Conservation (phyloP, 2,113 vertebrate genomes). For the Gymnocephalus cernua region DNA sequence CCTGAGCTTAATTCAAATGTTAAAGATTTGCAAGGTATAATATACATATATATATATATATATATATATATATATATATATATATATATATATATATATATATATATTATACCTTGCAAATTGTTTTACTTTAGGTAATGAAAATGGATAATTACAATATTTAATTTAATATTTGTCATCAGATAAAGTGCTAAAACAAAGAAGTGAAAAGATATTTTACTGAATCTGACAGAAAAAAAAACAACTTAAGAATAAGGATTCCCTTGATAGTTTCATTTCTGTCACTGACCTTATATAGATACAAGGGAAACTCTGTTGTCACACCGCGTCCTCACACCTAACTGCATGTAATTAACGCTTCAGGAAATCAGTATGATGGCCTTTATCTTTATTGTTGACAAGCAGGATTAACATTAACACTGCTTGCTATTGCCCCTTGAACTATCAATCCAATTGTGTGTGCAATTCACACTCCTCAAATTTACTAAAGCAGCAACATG, state of each 20-base stretch:
- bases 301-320: background rate
- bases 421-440: background rate
- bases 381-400: background rate
- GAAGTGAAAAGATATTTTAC: conserved; percentile 9
- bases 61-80: no score
- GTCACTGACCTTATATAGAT: background rate
- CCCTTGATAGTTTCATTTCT: background rate
- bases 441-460: background rate
- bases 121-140: no score
- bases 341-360: background rate
- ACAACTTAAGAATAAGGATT: background rate
- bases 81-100: no score
- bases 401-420: background rate
- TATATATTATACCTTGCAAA: no score
- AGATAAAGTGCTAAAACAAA: background rate
- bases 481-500: background rate
- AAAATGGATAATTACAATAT: background rate
- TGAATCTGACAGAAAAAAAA: background rate
- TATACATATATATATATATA: no score
- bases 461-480: background rate
- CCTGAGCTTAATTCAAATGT: no score
- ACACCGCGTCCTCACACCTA: background rate
- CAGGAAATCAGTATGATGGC: background rate
- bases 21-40: no score
- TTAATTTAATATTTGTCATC: background rate